These are phyloP conservation scores for Heliangelus exortis DNA, from an alignment of 2,797 vertebrate species.

Conservation along the genomic window DNA sequence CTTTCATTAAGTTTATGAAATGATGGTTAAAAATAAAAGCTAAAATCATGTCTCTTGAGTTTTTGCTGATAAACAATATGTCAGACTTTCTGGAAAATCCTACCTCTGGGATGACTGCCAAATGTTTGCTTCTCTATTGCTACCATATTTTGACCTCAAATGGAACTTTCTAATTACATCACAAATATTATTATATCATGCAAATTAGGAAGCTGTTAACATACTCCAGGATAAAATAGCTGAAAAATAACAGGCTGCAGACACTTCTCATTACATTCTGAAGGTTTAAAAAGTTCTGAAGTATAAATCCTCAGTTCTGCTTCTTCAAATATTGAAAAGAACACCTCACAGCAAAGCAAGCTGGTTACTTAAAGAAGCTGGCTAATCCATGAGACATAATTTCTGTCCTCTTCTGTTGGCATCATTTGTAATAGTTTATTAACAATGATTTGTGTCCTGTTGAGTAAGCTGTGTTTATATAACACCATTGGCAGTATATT, in stretches of 20 bases:
- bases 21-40: background rate
- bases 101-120: constrained; percentile 60
- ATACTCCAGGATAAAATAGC: constrained; percentile 32
- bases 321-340: background rate
- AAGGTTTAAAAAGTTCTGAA: constrained; percentile 1
- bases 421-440: constrained; percentile 52
- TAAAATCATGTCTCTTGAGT: background rate
- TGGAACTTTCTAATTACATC: constrained; percentile 62
- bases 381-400: background rate
- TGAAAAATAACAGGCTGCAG: constrained; percentile 25
- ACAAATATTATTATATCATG: constrained; percentile 67
- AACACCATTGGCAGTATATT: constrained; percentile 25
- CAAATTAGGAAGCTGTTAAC: constrained; percentile 54
- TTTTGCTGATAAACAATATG: constrained; percentile 46
- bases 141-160: constrained; percentile 70
- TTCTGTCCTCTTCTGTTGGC: constrained; percentile 36
- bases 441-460: constrained; percentile 44
- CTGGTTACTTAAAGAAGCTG: constrained; percentile 28
- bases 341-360: constrained; percentile 19
- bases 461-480: constrained; percentile 63
- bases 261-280: background rate
- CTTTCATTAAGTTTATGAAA: background rate
- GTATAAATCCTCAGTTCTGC: background rate
- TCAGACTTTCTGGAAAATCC: constrained; percentile 51
- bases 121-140: constrained; percentile 65